Evolutionary conservation across 2,888 invertebrate genomes (phyloP).

Genomic region (Rhagonycha lutea): DNA sequence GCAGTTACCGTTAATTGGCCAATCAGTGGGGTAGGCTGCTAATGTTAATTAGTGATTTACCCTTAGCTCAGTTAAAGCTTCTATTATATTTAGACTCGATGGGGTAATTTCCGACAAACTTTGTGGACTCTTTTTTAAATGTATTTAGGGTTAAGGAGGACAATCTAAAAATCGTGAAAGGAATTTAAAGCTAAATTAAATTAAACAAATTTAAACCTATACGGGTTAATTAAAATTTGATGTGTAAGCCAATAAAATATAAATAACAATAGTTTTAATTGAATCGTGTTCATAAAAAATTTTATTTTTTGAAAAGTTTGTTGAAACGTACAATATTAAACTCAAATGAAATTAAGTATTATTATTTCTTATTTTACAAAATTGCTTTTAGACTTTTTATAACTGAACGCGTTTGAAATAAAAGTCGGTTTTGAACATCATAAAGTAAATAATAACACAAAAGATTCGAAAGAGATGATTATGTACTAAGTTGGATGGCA

Average conservation of each 20-base stretch:
- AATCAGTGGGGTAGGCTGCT: constrained; percentile 31
- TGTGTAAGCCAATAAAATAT: background rate
- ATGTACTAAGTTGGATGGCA: constrained; percentile 20
- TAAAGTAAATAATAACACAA: constrained; percentile 19
- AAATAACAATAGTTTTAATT: background rate
- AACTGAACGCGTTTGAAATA: constrained; percentile 3
- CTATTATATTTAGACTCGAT: constrained; percentile 35
- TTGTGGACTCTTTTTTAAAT: constrained; percentile 31
- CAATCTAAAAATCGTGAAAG: constrained; percentile 34
- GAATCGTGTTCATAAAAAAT: background rate
- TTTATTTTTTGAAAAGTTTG: no score
- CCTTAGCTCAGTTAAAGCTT: constrained; percentile 32
- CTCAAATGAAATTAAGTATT: background rate
- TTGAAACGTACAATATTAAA: background rate
- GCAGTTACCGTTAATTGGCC: constrained; percentile 32
- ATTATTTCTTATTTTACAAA: background rate
- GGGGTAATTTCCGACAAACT: constrained; percentile 38
- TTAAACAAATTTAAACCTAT: constrained; percentile 32
- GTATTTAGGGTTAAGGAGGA: constrained; percentile 27
- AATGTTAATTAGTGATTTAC: constrained; percentile 36
- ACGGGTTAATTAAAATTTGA: background rate
- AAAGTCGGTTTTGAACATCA: constrained; percentile 9
- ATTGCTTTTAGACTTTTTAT: background rate
- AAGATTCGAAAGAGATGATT: constrained; percentile 21
- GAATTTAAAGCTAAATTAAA: constrained; percentile 28